Base-by-base conservation (phyloP, 2,797 vertebrate genomes). In the Limnodromus scolopaceus region DNA sequence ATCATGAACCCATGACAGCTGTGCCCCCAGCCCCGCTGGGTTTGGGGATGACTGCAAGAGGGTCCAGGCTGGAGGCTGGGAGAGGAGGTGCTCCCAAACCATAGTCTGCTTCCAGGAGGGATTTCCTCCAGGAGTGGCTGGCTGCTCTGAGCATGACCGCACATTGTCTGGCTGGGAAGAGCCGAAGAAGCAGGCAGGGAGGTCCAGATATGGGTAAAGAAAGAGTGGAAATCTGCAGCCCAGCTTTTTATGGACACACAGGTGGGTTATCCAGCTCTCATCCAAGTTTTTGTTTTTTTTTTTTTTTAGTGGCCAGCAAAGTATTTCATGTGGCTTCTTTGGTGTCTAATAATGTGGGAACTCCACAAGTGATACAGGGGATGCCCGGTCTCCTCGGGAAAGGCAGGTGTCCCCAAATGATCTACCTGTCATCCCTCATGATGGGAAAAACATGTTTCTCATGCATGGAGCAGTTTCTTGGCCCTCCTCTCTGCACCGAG, bases 11-110 rank as follows among this genome's bases (percentile, higher is more conserved):
- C 11, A 17, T 1, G 22, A 14, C 30, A 76, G 63, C 64, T 13
- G 19, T 2, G 30, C 16, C 49, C n/a, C 25, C 53, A 19, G 54
- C 38, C 58, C 28, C 1, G 0, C 3, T 0, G 8, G 54, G 4
- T 15, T 28, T 43, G 39, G 74, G 65, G 38, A 45, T 1, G 3
- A 14, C 1, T 1, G 22, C 0, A 4, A 2, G 9, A 79, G 41
- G 16, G 48, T 8, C 41, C 2, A 8, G 68, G 27, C 28, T 69
- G 51, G n/a, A 65, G 28, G 24, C 8, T 41, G 30, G 22, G 24
- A 75, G 34, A 68, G 11, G 17, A 68, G 38, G 6, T 27, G 18
- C 32, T 80, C 39, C 64, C 41, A 57, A n/a, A 85, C 1, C 36
- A 60, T 25, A 63, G 16, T 16, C 25, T 61, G 23, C 16, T 69